Conservation (phyloP, 1,140 invertebrate species). For the Sycophaga agraensis region DNA sequence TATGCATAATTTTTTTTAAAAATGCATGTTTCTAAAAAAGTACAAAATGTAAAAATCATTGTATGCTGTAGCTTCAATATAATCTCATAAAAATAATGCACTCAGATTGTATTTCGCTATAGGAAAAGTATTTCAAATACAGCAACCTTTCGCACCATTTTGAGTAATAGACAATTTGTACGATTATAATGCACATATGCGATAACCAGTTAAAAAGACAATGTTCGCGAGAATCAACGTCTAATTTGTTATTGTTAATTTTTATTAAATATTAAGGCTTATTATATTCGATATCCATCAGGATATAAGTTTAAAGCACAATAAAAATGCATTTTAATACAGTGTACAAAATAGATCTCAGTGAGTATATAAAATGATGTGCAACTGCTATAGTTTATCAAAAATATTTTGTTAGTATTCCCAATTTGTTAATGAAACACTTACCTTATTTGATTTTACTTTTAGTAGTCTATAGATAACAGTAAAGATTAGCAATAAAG, state of each 20-base stretch:
- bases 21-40: conserved; percentile 37
- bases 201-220: conserved; percentile 26
- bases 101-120: background rate
- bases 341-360: too few species aligned
- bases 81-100: conserved; percentile 3
- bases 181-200: background rate
- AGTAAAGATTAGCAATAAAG: conserved; percentile 11
- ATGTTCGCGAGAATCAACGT: conserved; percentile 20
- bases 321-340: too few species aligned
- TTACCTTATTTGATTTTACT: too few species aligned
- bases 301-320: too few species aligned
- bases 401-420: too few species aligned
- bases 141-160: conserved; percentile 7
- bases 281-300: too few species aligned
- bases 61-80: background rate
- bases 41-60: conserved; percentile 33
- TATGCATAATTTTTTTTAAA: conserved; percentile 33
- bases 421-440: too few species aligned
- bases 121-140: background rate
- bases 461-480: background rate
- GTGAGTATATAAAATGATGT: too few species aligned
- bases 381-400: too few species aligned
- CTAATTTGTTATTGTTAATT: background rate
- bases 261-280: background rate
- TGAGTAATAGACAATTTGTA: background rate